Percentiles rank a stretch among this genome's conserved stretches.
Evolutionary conservation across 2,888 invertebrate species (phyloP).

Genomic region (Meghimatium bilineatum): DNA sequence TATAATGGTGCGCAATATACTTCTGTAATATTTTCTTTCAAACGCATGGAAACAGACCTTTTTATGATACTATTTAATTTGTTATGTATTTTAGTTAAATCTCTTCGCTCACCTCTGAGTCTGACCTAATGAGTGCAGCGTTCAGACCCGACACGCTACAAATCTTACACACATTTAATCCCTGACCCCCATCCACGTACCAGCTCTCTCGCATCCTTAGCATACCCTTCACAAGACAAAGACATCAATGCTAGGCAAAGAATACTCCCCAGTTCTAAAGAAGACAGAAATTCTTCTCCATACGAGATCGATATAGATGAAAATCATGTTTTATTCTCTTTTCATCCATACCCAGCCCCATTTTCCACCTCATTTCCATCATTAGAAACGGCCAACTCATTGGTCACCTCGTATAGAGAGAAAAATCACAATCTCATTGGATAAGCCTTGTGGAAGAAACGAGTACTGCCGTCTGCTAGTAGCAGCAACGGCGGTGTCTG

Average conservation of each 20-base stretch:
- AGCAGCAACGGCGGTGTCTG: constrained; percentile 5
- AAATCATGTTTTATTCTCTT: not conserved
- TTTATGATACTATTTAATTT: too few relatives aligned
- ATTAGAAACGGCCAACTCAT: constrained; percentile 1
- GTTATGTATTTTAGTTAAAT: too few relatives aligned
- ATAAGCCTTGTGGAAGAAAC: not conserved
- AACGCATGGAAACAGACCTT: too few relatives aligned
- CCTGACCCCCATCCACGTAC: not conserved
- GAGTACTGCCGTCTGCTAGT: not conserved
- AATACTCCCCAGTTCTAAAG: not conserved
- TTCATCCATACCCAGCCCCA: not conserved
- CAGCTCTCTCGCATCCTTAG: not conserved
- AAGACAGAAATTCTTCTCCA: not conserved
- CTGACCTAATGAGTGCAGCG: too few relatives aligned
- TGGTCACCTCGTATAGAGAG: not conserved
- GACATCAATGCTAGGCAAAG: not conserved
- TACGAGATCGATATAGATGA: constrained; percentile 10
- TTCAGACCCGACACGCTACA: too few relatives aligned
- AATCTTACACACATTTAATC: too few relatives aligned
- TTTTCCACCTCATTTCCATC: not conserved
- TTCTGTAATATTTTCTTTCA: too few relatives aligned
- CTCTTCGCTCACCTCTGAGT: too few relatives aligned
- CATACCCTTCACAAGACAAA: not conserved
- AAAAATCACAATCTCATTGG: not conserved
- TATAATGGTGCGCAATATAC: too few relatives aligned